phyloP scores from a whole-genome alignment of 1,140 invertebrate species.

The Hylaeus anthracinus region DNA sequence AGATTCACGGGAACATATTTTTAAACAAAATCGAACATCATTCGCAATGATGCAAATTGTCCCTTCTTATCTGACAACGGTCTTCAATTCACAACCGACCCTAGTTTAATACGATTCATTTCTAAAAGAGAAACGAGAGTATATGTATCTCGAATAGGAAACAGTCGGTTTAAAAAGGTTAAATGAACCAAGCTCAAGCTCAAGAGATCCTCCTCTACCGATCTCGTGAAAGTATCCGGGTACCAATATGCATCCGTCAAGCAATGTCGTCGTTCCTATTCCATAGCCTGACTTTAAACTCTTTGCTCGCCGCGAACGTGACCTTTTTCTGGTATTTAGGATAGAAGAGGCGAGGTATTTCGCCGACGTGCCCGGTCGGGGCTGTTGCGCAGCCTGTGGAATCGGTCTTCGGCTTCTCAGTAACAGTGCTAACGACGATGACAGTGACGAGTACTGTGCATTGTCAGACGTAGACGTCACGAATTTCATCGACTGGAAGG shows the following conservation, averaged over 20 bases:
- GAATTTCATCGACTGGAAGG: no score
- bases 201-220: background rate
- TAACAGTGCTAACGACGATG: constrained; percentile 34
- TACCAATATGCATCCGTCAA: constrained; percentile 23
- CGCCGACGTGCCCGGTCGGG: constrained; percentile 12
- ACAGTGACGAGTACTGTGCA: constrained; percentile 18
- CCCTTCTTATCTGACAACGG: no score
- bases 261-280: constrained; percentile 32
- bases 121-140: no score
- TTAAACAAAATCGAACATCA: no score
- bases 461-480: background rate
- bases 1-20: no score
- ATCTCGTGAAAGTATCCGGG: constrained; percentile 53
- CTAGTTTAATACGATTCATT: no score
- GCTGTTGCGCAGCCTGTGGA: constrained; percentile 26
- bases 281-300: constrained; percentile 25
- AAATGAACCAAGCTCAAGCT: no score
- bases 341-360: constrained; percentile 56
- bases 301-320: constrained; percentile 56
- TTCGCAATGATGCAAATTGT: no score
- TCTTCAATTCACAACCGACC: no score
- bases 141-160: no score
- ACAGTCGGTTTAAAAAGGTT: no score
- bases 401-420: constrained; percentile 44
- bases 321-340: constrained; percentile 68